Evolutionary conservation across 2,113 vertebrate species (phyloP), one percentile per base, ranked within the genome.

Genomic region (Saguinus imperator): DNA sequence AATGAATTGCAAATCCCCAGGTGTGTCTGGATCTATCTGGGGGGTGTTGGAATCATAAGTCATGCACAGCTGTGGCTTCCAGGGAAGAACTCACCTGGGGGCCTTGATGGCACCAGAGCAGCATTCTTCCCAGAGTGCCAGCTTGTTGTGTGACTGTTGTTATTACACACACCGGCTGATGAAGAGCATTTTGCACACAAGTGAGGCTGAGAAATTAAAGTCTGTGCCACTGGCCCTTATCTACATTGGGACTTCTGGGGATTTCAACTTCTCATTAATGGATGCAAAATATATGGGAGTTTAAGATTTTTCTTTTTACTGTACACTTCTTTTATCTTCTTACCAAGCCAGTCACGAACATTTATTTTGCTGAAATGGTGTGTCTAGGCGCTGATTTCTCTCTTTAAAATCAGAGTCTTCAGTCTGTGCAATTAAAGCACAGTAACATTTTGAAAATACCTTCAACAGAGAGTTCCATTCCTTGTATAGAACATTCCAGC

Each of bases 201-300:
- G 66, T n/a, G 66, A 92, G 58, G n/a, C 91, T 70, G 55, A 85
- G 77, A 94, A 80, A 86, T 96, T 90, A 55, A 93, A 95, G 16
- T 61, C 57, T 64, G 58, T 1, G 1, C 52, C 40, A 20, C 57
- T 77, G 37, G 68, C n/a, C 89, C 9, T 12, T 94, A 66, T 70
- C 76, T 77, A 66, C 82, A 61, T 11, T 40, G 73, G 72, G 20
- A 77, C 29, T 85, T 92, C 27, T 66, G 73, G 58, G n/a, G 25
- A 95, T 85, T 84, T 90, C 37, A 91, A 37, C 58, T 94, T 45
- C 48, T 92, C 66, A 13, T 20, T 83, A 66, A 57, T n/a, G 20
- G 68, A 43, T 48, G 45, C 8, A 79, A 95, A 94, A 43, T 50
- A 61, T 70, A 64, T 55, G 77, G 61, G 82, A 91, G 52, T 94